Percentiles rank a stretch among this genome's conserved stretches.
Evolutionary conservation across 2,888 invertebrate species (phyloP).

Genomic region (Creontiades dilutus): DNA sequence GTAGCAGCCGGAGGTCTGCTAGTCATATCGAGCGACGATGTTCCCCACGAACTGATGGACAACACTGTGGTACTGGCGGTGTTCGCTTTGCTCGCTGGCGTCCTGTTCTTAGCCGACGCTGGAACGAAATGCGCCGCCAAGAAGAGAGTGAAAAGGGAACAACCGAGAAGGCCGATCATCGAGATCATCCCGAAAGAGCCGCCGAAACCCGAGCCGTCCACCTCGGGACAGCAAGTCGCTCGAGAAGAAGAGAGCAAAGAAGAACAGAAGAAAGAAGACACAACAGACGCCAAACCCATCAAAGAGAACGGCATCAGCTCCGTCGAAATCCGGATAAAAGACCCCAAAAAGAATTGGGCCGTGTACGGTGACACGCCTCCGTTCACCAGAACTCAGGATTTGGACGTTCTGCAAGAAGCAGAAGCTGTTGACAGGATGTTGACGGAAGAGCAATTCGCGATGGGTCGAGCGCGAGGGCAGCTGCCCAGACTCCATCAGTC

Average conservation of each 20-base stretch:
- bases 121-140: constrained; percentile 73
- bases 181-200: constrained; percentile 72
- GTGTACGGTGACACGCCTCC: constrained; percentile 70
- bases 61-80: constrained; percentile 86
- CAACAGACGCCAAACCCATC: constrained; percentile 43
- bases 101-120: constrained; percentile 85
- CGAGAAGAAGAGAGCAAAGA: constrained; percentile 46
- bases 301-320: constrained; percentile 72
- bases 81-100: constrained; percentile 84
- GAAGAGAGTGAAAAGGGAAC: constrained; percentile 63
- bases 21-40: constrained; percentile 85
- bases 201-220: constrained; percentile 58
- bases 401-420: constrained; percentile 71
- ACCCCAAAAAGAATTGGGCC: constrained; percentile 73
- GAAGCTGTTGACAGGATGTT: constrained; percentile 73
- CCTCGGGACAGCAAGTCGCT: constrained; percentile 21
- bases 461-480: constrained; percentile 61
- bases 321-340: constrained; percentile 74
- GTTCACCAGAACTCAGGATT: constrained; percentile 58
- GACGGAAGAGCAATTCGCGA: constrained; percentile 68
- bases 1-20: constrained; percentile 85
- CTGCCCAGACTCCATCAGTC: constrained; percentile 71
- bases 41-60: constrained; percentile 84
- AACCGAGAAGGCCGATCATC: constrained; percentile 66
- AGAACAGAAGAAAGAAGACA: constrained; percentile 46